Percentiles rank a stretch among this genome's conserved stretches.
Conservation (phyloP, 1,140 invertebrate genomes). For the Euwallacea fornicatus region DNA sequence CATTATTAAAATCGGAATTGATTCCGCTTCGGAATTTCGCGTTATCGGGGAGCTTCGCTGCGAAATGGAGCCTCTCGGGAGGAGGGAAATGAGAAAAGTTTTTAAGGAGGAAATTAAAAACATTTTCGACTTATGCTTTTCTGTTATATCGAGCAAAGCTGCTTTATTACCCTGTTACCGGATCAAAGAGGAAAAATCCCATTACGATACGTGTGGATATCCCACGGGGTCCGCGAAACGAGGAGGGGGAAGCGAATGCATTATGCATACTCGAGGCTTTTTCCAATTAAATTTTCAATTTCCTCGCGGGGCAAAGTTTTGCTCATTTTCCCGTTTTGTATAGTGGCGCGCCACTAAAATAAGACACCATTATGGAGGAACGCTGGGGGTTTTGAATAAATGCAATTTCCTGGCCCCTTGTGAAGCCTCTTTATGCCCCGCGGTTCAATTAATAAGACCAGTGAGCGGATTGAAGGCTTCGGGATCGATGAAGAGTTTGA, state of each 20-base stretch:
- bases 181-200: background rate
- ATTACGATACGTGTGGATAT: background rate
- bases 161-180: background rate
- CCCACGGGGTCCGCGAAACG: background rate
- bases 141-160: background rate
- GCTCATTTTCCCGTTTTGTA: conserved; percentile 1
- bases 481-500: no score
- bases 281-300: conserved; percentile 17
- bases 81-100: conserved; percentile 32
- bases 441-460: no score
- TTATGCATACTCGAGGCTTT: conserved; percentile 3
- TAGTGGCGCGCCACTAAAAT: background rate
- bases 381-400: conserved; percentile 1
- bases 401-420: background rate
- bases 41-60: conserved; percentile 7
- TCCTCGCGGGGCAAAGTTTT: conserved; percentile 5
- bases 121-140: background rate
- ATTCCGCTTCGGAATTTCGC: conserved; percentile 5
- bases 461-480: no score
- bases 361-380: background rate
- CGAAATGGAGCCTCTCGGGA: background rate
- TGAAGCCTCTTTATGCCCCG: no score
- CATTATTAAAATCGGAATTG: conserved; percentile 14
- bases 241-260: background rate
- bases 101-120: conserved; percentile 29